Evolutionary conservation across 1,140 invertebrate genomes (phyloP).

Genomic region (Meloidogyne chitwoodi): DNA sequence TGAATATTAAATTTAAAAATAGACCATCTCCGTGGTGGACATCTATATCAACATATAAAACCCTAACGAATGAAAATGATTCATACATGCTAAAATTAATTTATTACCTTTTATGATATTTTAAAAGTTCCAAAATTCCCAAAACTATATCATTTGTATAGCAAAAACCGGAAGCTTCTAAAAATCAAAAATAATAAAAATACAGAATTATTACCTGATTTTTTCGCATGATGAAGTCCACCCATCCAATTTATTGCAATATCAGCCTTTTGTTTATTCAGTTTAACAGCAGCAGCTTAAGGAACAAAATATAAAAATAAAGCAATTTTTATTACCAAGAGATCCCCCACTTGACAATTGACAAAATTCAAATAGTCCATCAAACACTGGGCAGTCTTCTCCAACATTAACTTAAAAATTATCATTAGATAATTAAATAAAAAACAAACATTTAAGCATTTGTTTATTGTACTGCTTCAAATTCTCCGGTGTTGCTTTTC

Average conservation of each 20-base stretch:
- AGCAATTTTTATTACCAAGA: slow-evolving; percentile 65
- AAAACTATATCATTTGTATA: slow-evolving; percentile 95
- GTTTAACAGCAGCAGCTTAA: slow-evolving; percentile 81
- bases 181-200: neutral
- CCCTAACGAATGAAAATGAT: slow-evolving; percentile 62
- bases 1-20: neutral
- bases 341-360: slow-evolving; percentile 95
- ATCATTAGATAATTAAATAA: neutral
- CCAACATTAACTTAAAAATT: slow-evolving; percentile 80
- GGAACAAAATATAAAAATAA: neutral
- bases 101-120: slow-evolving; percentile 63
- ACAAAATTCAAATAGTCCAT: slow-evolving; percentile 93
- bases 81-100: slow-evolving; percentile 25
- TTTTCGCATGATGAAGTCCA: slow-evolving; percentile 95
- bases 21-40: slow-evolving; percentile 82
- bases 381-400: slow-evolving; percentile 95
- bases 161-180: slow-evolving; percentile 82
- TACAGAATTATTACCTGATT: slow-evolving; percentile 69
- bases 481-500: slow-evolving; percentile 95
- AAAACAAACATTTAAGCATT: slow-evolving; percentile 85
- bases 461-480: slow-evolving; percentile 99
- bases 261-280: slow-evolving; percentile 92
- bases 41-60: slow-evolving; percentile 86
- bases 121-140: slow-evolving; percentile 82
- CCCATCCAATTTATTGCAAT: slow-evolving; percentile 98